A percentile compares a stretch with the other conserved stretches of the same genome.
Conservation (phyloP, 2,113 vertebrate genomes). For the Heloderma charlesbogerti region DNA sequence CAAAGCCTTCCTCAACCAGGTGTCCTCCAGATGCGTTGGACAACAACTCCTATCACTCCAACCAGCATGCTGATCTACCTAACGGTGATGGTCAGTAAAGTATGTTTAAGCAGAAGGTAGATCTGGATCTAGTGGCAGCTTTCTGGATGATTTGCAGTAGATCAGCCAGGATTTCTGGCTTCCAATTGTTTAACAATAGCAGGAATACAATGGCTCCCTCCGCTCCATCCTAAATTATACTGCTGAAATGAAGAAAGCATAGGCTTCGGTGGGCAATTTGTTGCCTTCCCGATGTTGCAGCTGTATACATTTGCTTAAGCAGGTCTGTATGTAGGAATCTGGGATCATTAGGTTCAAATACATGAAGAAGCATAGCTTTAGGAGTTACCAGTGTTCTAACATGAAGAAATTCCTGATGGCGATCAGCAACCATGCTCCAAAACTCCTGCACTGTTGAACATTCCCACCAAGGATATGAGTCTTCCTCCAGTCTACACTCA, state of each 20-base stretch:
- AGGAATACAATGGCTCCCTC: neutral
- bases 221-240: neutral
- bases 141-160: neutral
- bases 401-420: too few species aligned
- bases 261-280: neutral
- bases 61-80: neutral
- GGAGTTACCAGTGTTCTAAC: too few species aligned
- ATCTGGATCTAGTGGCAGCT: neutral
- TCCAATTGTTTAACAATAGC: neutral
- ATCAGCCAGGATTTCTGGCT: slow-evolving; percentile 2
- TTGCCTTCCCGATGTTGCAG: too few species aligned
- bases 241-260: neutral
- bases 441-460: too few species aligned
- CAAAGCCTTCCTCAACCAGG: neutral
- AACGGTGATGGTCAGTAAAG: neutral
- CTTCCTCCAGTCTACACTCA: too few species aligned
- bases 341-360: too few species aligned
- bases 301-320: too few species aligned
- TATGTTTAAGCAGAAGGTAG: neutral
- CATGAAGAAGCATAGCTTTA: too few species aligned
- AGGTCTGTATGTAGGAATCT: too few species aligned
- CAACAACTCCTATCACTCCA: too few species aligned
- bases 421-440: too few species aligned
- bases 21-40: too few species aligned
- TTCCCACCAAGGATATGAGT: neutral